Conservation (phyloP, 2,888 invertebrate genomes). For the Spisula solida region DNA sequence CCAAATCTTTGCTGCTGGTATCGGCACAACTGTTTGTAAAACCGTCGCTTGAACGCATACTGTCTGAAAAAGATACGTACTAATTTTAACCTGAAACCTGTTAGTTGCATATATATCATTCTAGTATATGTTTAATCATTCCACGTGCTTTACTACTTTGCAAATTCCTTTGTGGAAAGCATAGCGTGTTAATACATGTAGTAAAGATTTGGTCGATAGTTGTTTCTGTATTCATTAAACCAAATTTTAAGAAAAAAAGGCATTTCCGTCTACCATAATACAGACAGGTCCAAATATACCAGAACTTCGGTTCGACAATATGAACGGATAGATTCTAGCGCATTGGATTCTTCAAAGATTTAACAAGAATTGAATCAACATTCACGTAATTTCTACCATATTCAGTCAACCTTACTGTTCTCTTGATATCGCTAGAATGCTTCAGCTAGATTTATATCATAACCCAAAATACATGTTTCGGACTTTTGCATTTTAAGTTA, state of each 20-base stretch:
- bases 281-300: conserved; percentile 26
- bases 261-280: conserved; percentile 38
- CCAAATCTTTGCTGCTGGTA: background rate
- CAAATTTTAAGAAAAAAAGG: conserved; percentile 34
- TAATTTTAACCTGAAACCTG: too few relatives aligned
- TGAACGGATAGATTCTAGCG: conserved; percentile 27
- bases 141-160: background rate
- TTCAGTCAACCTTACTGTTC: conserved; percentile 8
- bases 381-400: conserved; percentile 43
- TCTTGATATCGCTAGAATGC: conserved; percentile 26
- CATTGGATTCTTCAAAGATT: conserved; percentile 23
- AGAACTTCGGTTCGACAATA: conserved; percentile 33
- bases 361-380: conserved; percentile 38
- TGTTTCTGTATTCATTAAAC: conserved; percentile 42
- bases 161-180: conserved; percentile 21
- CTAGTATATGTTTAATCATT: too few relatives aligned
- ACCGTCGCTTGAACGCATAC: background rate
- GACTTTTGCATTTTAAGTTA: conserved; percentile 21
- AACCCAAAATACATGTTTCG: background rate
- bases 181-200: conserved; percentile 34
- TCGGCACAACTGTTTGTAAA: background rate
- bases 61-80: background rate
- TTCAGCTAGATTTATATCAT: background rate
- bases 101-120: too few relatives aligned
- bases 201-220: conserved; percentile 28